Conservation (phyloP, 64 coral and sea anemone genomes). For the Anthopleura sola region DNA sequence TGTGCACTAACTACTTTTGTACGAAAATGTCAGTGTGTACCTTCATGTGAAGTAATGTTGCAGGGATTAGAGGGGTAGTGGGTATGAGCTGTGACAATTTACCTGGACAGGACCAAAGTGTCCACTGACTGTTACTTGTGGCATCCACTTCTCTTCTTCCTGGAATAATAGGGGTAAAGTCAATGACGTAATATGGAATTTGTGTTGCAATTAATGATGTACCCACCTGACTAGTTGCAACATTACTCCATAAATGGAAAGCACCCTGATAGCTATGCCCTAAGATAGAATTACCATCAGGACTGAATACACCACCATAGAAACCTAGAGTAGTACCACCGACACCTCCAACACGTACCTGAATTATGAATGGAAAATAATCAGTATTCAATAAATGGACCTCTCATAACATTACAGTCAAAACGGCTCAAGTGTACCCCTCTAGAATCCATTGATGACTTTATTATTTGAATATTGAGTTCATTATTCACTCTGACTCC, state of each 20-base stretch:
- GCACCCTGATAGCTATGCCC: constrained; percentile 95
- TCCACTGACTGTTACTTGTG: constrained; percentile 70
- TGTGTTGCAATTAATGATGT: not conserved
- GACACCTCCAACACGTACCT: constrained; percentile 96
- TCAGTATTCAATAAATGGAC: too few species aligned
- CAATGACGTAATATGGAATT: not conserved
- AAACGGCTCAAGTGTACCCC: too few species aligned
- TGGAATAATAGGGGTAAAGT: too few species aligned
- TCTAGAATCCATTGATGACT: too few species aligned
- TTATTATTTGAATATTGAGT: too few species aligned
- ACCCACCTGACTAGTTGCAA: constrained; percentile 12
- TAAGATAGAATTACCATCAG: constrained; percentile 72
- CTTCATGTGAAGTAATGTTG: too few species aligned
- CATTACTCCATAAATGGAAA: constrained; percentile 76
- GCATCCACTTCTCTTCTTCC: constrained; percentile 38
- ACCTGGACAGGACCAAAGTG: constrained; percentile 95
- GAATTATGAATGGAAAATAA: not conserved
- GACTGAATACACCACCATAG: constrained; percentile 84
- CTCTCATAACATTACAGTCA: too few species aligned
- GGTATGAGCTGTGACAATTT: not conserved
- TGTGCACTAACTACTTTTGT: too few species aligned
- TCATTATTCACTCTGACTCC: too few species aligned
- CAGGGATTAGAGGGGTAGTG: too few species aligned
- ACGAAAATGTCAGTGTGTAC: too few species aligned
- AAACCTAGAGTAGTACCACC: constrained; percentile 90